Evolutionary conservation across 2,888 invertebrate species (phyloP).

Genomic region (Lathronympha strigana): DNA sequence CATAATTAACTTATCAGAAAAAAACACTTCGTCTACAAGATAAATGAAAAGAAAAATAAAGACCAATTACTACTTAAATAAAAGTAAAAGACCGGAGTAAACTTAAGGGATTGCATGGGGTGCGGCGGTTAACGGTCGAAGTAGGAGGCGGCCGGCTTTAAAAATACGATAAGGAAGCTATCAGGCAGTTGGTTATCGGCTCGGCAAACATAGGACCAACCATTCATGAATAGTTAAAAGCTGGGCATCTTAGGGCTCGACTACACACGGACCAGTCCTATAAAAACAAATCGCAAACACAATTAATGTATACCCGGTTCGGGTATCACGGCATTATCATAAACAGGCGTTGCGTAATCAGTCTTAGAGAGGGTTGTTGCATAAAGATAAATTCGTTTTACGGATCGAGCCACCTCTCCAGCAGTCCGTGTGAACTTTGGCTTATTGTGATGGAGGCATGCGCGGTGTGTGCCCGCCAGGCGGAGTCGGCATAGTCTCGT

Average conservation of each 20-base stretch:
- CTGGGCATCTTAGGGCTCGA: constrained; percentile 55
- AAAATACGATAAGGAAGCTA: constrained; percentile 68
- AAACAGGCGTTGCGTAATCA: constrained; percentile 44
- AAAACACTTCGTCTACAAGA: not conserved
- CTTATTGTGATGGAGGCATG: constrained; percentile 75
- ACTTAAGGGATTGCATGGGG: constrained; percentile 13
- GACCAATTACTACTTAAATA: not conserved
- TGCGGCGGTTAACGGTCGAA: constrained; percentile 24
- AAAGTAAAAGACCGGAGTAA: not conserved
- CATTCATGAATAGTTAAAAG: constrained; percentile 73
- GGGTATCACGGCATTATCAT: constrained; percentile 32
- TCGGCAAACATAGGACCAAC: constrained; percentile 62
- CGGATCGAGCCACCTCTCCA: constrained; percentile 61
- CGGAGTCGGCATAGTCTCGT: constrained; percentile 63
- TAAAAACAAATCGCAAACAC: constrained; percentile 25
- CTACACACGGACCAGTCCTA: constrained; percentile 46
- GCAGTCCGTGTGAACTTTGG: constrained; percentile 71
- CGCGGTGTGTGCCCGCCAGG: constrained; percentile 62
- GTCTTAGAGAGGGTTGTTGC: constrained; percentile 59
- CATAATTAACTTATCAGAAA: too few species aligned
- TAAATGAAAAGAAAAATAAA: not conserved
- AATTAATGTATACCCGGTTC: constrained; percentile 36
- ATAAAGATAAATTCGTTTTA: constrained; percentile 69
- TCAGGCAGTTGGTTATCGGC: constrained; percentile 63
- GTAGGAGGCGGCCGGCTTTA: constrained; percentile 53